Conservation (phyloP, 1,140 invertebrate species). For the Zophobas atratus region DNA sequence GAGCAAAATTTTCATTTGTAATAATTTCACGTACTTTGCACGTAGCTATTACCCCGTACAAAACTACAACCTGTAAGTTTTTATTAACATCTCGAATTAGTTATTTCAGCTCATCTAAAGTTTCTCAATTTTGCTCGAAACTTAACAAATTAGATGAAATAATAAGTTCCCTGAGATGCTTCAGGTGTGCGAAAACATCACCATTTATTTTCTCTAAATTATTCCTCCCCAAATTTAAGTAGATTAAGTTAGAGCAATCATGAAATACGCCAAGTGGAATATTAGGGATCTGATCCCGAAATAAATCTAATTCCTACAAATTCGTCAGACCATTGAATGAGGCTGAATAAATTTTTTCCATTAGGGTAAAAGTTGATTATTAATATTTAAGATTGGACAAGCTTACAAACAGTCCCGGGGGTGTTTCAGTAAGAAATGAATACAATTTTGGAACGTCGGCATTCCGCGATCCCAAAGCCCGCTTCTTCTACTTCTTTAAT, state of each 20-base stretch:
- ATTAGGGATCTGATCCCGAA: slow-evolving; percentile 24
- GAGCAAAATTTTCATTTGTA: too few species aligned
- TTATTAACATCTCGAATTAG: too few species aligned
- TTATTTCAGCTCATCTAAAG: too few species aligned
- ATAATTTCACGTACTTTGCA: too few species aligned
- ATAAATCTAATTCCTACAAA: slow-evolving; percentile 37
- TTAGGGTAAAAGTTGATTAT: slow-evolving; percentile 22
- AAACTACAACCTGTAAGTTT: too few species aligned
- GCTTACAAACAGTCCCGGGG: not conserved
- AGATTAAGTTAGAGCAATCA: slow-evolving; percentile 19
- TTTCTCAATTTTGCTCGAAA: not conserved
- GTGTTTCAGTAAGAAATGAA: slow-evolving; percentile 11
- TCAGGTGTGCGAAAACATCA: slow-evolving; percentile 2
- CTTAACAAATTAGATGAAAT: not conserved
- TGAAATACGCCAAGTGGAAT: slow-evolving; percentile 16
- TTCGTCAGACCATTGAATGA: slow-evolving; percentile 21
- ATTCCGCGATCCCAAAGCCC: not conserved
- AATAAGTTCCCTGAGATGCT: slow-evolving; percentile 4
- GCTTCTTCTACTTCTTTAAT: slow-evolving; percentile 11
- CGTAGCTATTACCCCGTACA: too few species aligned
- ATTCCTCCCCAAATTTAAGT: slow-evolving; percentile 23
- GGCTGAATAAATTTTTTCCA: slow-evolving; percentile 15
- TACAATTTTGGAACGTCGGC: slow-evolving; percentile 3
- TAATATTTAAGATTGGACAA: slow-evolving; percentile 30
- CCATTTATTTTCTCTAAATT: slow-evolving; percentile 5